These are phyloP conservation scores for Gobionotothen gibberifrons DNA, from an alignment of 2,797 vertebrate species.

Conservation along the genomic window DNA sequence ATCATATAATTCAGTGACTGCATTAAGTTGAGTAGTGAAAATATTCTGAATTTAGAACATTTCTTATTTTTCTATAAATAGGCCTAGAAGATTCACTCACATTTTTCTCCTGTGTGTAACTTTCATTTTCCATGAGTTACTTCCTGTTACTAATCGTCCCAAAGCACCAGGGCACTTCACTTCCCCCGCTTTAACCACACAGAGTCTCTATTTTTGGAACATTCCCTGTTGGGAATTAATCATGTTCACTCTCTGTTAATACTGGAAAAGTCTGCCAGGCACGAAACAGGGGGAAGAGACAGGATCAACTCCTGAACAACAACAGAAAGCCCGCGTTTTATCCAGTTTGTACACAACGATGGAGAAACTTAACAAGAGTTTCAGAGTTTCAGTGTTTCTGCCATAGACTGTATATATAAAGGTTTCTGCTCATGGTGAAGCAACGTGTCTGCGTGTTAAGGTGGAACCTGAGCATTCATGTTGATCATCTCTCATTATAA, in stretches of 20 bases:
- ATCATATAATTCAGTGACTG: background rate
- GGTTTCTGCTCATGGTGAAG: too few relatives aligned
- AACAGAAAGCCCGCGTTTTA: too few relatives aligned
- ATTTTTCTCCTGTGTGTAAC: conserved; percentile 4
- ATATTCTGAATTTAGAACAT: background rate
- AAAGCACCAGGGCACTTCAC: conserved; percentile 1
- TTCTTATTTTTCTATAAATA: conserved; percentile 1
- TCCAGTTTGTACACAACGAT: too few relatives aligned
- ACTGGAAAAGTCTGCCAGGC: background rate
- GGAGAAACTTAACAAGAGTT: too few relatives aligned
- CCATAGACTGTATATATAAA: too few relatives aligned
- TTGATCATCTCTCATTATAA: too few relatives aligned
- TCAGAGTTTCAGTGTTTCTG: too few relatives aligned
- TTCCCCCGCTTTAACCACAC: conserved; percentile 20
- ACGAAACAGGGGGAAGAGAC: too few relatives aligned
- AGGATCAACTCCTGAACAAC: too few relatives aligned
- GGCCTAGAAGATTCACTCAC: background rate
- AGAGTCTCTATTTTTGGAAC: background rate
- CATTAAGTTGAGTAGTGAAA: background rate
- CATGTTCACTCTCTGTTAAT: background rate
- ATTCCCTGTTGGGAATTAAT: conserved; percentile 6
- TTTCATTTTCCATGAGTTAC: conserved; percentile 49
- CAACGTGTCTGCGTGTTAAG: too few relatives aligned
- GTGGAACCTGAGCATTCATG: too few relatives aligned
- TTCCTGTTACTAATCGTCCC: conserved; percentile 51